Base-by-base conservation (phyloP, 2,888 invertebrate species). In the Andrena hattorfiana region DNA sequence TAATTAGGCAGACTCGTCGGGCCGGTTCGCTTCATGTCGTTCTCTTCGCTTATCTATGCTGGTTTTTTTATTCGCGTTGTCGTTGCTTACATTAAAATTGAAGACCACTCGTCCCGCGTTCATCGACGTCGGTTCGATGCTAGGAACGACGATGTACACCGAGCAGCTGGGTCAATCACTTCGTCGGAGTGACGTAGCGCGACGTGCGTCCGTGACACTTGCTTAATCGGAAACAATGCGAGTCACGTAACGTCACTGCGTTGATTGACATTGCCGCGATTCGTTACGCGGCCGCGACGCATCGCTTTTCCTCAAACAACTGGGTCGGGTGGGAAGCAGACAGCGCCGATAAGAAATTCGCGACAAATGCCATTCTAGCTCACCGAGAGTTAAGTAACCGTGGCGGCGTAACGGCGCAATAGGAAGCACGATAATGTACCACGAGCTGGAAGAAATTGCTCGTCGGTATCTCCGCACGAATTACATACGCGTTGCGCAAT, bases 141-240 rank as follows among this genome's bases (percentile, higher is more conserved):
- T 26, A 20, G 54, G 32, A 30, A 48, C 59, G 59, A 48, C 49
- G 13, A 68, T 70, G 42, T 26, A 56, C 60, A 6, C 62, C 35
- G n/a, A 30, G 42, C 35, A 56, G 71, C 69, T 81, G 48, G 88
- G 88, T 88, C 88, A 88, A 86, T 88, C 88, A 88, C 88, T 81
- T 42, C 87, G 77, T 79, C 82, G 73, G 66, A 72, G 81, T 78
- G 79, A 69, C 75, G 75, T 80, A 81, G 73, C 77, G 76, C 78
- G 75, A 81, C 77, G 63, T 49, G 75, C 63, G 88, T 85, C 88
- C 88, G 81, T 88, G 88, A 88, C 86, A 88, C 88, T 84, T 83
- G 83, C 88, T 82, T 76, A 54, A 35, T 85, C 76, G 86, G 73
- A 85, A 88, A 88, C 88, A 88, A 88, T 88, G 86, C 88, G 67